phyloP scores from a whole-genome alignment of 2,888 invertebrate species.

The Stictocephala bisonia region DNA sequence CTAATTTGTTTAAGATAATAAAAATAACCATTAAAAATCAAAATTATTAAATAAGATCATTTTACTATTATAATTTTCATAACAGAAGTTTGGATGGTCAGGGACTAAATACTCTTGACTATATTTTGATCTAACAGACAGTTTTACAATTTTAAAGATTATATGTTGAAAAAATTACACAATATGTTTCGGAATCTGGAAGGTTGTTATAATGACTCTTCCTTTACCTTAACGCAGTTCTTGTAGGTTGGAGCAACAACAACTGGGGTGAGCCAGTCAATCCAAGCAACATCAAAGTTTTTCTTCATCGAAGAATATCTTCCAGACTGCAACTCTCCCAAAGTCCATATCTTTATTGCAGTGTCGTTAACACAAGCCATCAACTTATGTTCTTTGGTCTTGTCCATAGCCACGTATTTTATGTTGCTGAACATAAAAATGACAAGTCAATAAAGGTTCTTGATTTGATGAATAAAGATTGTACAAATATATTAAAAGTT shows the following conservation, averaged over 20 bases:
- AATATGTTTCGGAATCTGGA: no score
- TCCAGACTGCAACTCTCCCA: neutral
- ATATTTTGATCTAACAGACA: no score
- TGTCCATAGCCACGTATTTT: conserved; percentile 16
- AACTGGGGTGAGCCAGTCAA: neutral
- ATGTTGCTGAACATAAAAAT: neutral
- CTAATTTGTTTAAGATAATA: no score
- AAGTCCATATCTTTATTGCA: conserved; percentile 16
- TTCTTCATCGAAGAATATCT: neutral
- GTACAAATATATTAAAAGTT: neutral
- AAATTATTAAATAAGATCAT: no score
- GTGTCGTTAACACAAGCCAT: conserved; percentile 23
- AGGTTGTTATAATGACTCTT: no score
- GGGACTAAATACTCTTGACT: no score
- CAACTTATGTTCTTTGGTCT: neutral
- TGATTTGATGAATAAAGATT: neutral
- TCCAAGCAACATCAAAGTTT: conserved; percentile 25
- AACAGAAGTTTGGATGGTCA: no score
- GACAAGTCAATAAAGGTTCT: neutral
- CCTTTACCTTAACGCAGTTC: conserved; percentile 4
- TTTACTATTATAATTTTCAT: no score
- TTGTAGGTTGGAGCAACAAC: conserved; percentile 19
- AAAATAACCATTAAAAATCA: no score
- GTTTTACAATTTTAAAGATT: no score
- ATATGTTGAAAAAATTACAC: no score